These are phyloP conservation scores for Himalopsyche anomala DNA, from an alignment of 2,888 invertebrate genomes.

Conservation along the genomic window DNA sequence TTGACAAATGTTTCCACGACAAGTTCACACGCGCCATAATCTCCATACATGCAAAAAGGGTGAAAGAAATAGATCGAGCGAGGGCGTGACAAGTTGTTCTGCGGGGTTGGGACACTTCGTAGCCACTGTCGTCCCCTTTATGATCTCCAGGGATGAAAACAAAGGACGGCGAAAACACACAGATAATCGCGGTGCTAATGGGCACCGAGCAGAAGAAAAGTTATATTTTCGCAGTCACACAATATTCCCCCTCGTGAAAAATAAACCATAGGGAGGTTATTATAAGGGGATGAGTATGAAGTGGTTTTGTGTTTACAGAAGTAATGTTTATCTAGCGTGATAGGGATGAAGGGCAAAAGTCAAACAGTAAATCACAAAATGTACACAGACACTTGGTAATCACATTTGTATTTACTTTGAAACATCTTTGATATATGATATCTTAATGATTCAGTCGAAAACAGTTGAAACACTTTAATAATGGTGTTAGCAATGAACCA, in stretches of 20 bases:
- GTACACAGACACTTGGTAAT: too few species aligned
- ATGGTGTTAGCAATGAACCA: too few species aligned
- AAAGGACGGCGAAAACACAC: constrained; percentile 31
- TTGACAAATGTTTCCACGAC: neutral
- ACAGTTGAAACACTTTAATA: too few species aligned
- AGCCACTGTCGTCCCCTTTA: constrained; percentile 16
- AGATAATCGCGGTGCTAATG: constrained; percentile 23
- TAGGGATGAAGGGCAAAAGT: too few species aligned
- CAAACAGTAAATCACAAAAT: too few species aligned
- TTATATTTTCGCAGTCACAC: constrained; percentile 23
- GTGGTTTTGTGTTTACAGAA: neutral
- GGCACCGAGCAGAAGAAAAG: constrained; percentile 14
- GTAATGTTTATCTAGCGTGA: too few species aligned
- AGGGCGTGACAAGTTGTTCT: constrained; percentile 1
- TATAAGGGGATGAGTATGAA: constrained; percentile 24
- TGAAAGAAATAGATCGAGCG: constrained; percentile 1
- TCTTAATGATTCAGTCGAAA: too few species aligned
- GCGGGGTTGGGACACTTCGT: constrained; percentile 14
- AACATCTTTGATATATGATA: too few species aligned
- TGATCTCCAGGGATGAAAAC: constrained; percentile 14
- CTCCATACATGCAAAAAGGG: constrained; percentile 16
- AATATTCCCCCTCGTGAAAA: neutral
- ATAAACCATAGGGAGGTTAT: neutral
- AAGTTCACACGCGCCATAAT: neutral
- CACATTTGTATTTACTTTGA: too few species aligned